Evolutionary conservation across 2,888 invertebrate species (phyloP), one percentile per base, ranked within the genome.

Genomic region (Rhyacophila evoluta): DNA sequence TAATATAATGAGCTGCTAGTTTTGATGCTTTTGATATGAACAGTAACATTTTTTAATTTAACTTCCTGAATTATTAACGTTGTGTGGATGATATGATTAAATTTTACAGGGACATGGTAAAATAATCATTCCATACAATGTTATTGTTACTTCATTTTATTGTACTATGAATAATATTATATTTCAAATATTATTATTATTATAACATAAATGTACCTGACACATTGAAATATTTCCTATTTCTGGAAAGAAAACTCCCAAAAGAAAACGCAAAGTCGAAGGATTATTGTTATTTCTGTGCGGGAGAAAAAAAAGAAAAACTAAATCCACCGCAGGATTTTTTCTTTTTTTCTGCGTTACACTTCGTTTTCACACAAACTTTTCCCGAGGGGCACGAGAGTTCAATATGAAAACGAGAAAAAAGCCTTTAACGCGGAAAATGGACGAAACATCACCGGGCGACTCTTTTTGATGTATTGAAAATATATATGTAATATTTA

Each of bases 261-360:
- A 75, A 41, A 72, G 74, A 75, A 74, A 74, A 79, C 71, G 75
- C 67, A 74, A 79, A 79, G 68, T 79, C 75, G 38, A n/a, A 25
- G 75, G 79, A 79, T 79, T 79, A 79, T 79, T 79, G 79, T 79
- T 79, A 76, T 75, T 79, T 71, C 55, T 33, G 37, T 8, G 69
- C 37, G 10, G 27, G 33, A 75, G 69, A 39, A 78, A 72, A 55
- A 36, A 38, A 67, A 12, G 15, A 69, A 69, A 55, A 75, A 38
- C 36, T 74, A 79, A 73, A 75, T 79, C 75, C 79, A 38, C 75
- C 75, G 55, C 73, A 75, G 28, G 73, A 72, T 75, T 79, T 79
- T 75, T 69, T 75, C 12, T 68, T 75, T 73, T 73, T 73, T 68
- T 36, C 27, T 19, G 11, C 28, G 25, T 38, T 39, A 76, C 75